Base-by-base conservation (phyloP, 2,113 vertebrate species). In the Thomomys bottae region DNA sequence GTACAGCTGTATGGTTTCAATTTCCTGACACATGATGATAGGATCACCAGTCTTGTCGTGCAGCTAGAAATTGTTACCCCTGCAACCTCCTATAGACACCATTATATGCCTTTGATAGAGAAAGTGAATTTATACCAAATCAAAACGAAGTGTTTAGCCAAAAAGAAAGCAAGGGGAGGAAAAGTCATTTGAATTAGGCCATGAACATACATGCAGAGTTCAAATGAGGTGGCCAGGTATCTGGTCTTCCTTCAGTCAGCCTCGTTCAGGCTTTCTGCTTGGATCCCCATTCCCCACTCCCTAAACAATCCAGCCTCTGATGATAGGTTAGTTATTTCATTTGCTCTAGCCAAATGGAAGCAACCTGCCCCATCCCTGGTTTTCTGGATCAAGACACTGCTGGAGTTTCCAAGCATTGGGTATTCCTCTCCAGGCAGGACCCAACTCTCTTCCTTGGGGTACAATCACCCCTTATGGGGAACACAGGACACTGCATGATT, bases 71-170 rank as follows among this genome's bases (percentile, higher is more conserved):
- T 57, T 8, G 38, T 24, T 68, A 42, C 36, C 26, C n/a, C 61
- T 26, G 34, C 28, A 30, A 30, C 42, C 28, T 87, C 30, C 63
- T 0, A 15, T 14, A 71, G 34, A 36, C 40, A 36, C 88, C 80
- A 85, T 76, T 61, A 61, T 23, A 90, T 32, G 45, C 54, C 73
- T 86, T 57, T 86, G 28, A 92, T 18, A 85, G 72, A 80, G 59
- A 61, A 88, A 76, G 63, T 68, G 80, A 81, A 88, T 76, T 30
- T 32, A 75, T 66, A 59, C 77, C 64, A 84, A 91, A 68, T 86
- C 61, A 83, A 76, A 86, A 85, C 88, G 64, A 15, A 88, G 40
- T 70, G 72, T 64, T 85, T 68, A 82, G 49, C 42, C 54, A 57
- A 23, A 57, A 42, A 66, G 45, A 81, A 79, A 81, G 61, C 23